phyloP scores from a whole-genome alignment of 2,797 vertebrate species.

The Thripadectes ignobilis region DNA sequence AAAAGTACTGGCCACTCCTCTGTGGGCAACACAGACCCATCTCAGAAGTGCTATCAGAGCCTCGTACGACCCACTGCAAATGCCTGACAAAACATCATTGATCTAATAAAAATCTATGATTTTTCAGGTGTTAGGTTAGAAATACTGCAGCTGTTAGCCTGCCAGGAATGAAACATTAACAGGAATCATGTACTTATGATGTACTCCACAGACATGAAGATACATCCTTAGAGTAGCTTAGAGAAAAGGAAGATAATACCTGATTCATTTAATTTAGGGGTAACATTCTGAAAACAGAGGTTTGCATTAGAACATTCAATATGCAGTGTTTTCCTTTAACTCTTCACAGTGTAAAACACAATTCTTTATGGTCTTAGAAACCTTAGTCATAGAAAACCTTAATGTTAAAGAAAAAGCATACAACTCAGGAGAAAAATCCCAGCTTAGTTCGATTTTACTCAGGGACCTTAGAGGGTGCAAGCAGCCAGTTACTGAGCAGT shows the following conservation, averaged over 20 bases:
- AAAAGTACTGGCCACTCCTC: neutral
- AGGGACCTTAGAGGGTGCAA: neutral
- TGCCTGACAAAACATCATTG: neutral
- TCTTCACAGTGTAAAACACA: neutral
- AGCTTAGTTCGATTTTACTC: neutral
- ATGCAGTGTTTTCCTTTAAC: neutral
- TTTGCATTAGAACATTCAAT: neutral
- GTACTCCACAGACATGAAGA: neutral
- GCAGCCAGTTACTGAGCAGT: neutral
- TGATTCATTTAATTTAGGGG: neutral
- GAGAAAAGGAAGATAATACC: neutral
- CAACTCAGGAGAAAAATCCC: neutral
- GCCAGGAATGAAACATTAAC: neutral
- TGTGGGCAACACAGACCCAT: neutral
- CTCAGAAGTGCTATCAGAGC: neutral
- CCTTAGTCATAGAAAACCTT: neutral
- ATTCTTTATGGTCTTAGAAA: neutral
- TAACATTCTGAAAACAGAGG: neutral
- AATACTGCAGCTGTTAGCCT: neutral
- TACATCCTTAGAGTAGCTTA: neutral
- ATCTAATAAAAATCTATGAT: no score
- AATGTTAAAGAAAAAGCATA: neutral
- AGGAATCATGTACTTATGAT: fast-evolving
- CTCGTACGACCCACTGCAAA: neutral
- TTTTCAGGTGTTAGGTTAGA: neutral